These are phyloP conservation scores for Amphiprion clarkii DNA, from an alignment of 2,797 vertebrate species.

Conservation along the genomic window DNA sequence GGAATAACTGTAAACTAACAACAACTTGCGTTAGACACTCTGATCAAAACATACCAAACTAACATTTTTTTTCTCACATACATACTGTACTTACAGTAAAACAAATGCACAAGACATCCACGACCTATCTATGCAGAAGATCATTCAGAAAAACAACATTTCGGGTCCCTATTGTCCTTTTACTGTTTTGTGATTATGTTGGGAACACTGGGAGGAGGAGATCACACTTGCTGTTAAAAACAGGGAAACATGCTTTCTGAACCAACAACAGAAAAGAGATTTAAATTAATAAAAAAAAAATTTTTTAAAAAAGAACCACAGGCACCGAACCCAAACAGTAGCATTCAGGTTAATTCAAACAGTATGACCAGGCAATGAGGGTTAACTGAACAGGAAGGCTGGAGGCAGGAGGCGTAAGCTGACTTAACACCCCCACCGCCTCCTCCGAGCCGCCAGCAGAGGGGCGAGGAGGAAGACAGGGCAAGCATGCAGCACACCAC, in stretches of 20 bases:
- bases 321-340: constrained; percentile 79
- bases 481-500: constrained; percentile 88
- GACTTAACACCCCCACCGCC: constrained; percentile 27
- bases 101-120: constrained; percentile 57
- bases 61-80: constrained; percentile 37
- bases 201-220: constrained; percentile 42
- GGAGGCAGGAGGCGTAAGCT: constrained; percentile 60
- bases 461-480: constrained; percentile 86
- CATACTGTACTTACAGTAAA: constrained; percentile 60
- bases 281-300: constrained; percentile 23
- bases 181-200: constrained; percentile 36
- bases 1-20: constrained; percentile 68
- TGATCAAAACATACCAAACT: constrained; percentile 58
- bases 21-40: constrained; percentile 63
- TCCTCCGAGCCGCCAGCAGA: constrained; percentile 56
- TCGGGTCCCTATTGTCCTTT: constrained; percentile 43
- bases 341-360: constrained; percentile 76
- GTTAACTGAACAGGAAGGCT: constrained; percentile 79
- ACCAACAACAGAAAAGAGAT: constrained; percentile 31
- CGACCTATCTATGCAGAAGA: constrained; percentile 44
- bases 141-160: constrained; percentile 47
- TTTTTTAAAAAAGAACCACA: constrained; percentile 59
- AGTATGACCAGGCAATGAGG: constrained; percentile 75
- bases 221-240: constrained; percentile 54
- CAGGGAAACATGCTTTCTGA: constrained; percentile 69